These are phyloP conservation scores for Netta rufina DNA, from an alignment of 2,797 vertebrate species.

Conservation along the genomic window DNA sequence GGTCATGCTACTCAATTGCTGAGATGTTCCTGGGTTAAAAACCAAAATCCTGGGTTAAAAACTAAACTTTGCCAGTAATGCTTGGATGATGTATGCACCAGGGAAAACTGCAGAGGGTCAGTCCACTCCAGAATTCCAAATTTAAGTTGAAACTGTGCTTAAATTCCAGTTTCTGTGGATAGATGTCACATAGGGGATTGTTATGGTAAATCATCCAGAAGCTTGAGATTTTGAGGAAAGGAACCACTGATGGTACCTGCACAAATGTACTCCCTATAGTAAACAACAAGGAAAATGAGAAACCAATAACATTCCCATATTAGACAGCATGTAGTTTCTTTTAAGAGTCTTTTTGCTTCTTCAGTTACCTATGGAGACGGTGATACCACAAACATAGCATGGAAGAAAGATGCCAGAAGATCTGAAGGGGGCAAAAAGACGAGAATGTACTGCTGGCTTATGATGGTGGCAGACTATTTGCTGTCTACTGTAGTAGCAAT, in stretches of 20 bases:
- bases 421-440: background rate
- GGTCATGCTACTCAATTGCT: background rate
- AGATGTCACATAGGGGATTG: background rate
- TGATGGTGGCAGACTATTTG: background rate
- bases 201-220: background rate
- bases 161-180: background rate
- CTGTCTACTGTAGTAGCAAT: background rate
- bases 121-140: background rate
- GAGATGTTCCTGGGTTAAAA: constrained; percentile 3
- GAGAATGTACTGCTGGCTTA: background rate
- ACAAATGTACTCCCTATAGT: background rate
- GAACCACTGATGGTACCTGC: background rate
- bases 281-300: background rate
- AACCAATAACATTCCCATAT: background rate
- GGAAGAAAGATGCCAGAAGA: background rate
- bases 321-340: background rate
- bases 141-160: background rate
- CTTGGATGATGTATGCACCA: background rate
- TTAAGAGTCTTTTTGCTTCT: background rate
- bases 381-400: background rate
- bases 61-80: background rate
- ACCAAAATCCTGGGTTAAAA: background rate
- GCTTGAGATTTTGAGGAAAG: background rate
- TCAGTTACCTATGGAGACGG: background rate
- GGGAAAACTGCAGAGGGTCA: background rate